phyloP scores from a whole-genome alignment of 2,888 invertebrate species.

The Leptura quadrifasciata region DNA sequence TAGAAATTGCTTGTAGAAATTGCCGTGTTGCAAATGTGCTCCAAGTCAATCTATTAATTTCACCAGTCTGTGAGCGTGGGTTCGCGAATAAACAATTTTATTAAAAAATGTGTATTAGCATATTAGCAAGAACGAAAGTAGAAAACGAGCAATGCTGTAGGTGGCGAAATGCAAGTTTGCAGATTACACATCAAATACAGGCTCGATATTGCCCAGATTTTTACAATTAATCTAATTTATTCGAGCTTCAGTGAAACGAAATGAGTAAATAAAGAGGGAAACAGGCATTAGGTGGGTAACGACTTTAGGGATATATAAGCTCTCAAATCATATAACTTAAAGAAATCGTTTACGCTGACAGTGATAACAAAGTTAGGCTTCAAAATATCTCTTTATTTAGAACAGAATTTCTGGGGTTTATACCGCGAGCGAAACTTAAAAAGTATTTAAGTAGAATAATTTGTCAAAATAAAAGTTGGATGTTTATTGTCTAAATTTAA shows the following conservation, averaged over 20 bases:
- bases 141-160: neutral
- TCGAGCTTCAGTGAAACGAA: slow-evolving; percentile 11
- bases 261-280: slow-evolving; percentile 16
- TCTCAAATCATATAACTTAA: slow-evolving; percentile 2
- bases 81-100: neutral
- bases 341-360: slow-evolving; percentile 25
- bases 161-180: neutral
- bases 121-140: neutral
- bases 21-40: too few species aligned
- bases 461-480: neutral
- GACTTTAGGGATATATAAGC: slow-evolving; percentile 18
- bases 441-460: neutral
- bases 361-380: slow-evolving; percentile 8
- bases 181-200: neutral
- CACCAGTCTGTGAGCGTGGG: neutral
- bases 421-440: neutral
- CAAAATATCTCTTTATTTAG: neutral
- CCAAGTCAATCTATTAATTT: too few species aligned
- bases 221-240: neutral
- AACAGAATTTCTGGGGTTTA: neutral
- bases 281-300: neutral
- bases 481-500: neutral
- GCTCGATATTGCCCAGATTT: neutral
- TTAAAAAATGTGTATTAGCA: neutral
- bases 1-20: too few species aligned